Base-by-base conservation (phyloP, 1,140 invertebrate species). In the Brachionus angularis region DNA sequence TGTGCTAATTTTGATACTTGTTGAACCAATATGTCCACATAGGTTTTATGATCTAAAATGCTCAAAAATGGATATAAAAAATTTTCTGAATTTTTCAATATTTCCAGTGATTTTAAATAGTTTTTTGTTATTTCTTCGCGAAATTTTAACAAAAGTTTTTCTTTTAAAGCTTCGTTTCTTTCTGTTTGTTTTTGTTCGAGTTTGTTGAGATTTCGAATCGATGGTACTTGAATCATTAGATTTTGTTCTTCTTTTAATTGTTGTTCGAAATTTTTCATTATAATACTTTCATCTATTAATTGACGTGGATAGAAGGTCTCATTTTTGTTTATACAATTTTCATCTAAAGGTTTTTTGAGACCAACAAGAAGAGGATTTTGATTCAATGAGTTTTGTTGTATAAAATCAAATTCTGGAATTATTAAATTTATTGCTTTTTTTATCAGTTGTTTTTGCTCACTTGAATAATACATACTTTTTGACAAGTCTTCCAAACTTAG, bases 21-120 rank as follows among this genome's bases (percentile, higher is more conserved):
- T 31, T 64, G n/a, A 5, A 33, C 39, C 39, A 46, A 31, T 42
- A 44, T 64, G 21, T 64, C 61, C 14, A 64, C 31, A 36, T 64
- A 64, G 16, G 44, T 36, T 27, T 16, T 46, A 25, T 33, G 44
- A 10, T 64, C 61, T 8, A 64, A 25, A 4, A 47, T 36, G 12
- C 34, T 64, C 36, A 64, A 64, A 47, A 64, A 64, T n/a, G 61
- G 61, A 25, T 42, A 3, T 8, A 64, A 7, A 14, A 64, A 44
- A 23, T 47, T 64, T 23, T 14, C 16, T 12, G 61, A 64, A 14
- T 42, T 16, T 64, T 64, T 64, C 39, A 64, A 16, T 5, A 64
- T n/a, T 46, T 25, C 36, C 33, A 64, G 2, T 12, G 21, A 29
- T 33, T 64, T 64, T 8, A 33, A 25, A 64, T 29, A 64, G 44